phyloP scores from a whole-genome alignment of 92 coral and sea anemone species.

The Actinernus sp. region DNA sequence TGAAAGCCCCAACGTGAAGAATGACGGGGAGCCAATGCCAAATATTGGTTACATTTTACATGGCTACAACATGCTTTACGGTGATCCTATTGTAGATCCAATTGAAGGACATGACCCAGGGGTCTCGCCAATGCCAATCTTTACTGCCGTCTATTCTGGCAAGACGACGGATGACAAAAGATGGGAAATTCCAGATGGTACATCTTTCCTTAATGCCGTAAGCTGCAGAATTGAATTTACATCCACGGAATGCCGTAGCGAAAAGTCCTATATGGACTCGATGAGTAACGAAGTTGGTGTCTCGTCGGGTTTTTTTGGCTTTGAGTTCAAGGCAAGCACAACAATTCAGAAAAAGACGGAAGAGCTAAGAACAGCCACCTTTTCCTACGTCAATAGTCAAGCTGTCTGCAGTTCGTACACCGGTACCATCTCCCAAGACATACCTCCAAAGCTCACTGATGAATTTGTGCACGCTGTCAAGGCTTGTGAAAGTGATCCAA shows the following conservation, averaged over 20 bases:
- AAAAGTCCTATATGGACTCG: slow-evolving; percentile 14
- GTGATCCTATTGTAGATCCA: slow-evolving; percentile 25
- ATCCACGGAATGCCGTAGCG: slow-evolving; percentile 4
- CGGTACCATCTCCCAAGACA: slow-evolving; percentile 7
- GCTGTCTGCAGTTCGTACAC: slow-evolving; percentile 17
- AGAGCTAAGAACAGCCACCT: not conserved
- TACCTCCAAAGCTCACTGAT: slow-evolving; percentile 11
- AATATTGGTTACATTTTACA: slow-evolving; percentile 33
- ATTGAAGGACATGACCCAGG: slow-evolving; percentile 32
- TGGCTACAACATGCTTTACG: slow-evolving; percentile 35
- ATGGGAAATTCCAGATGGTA: slow-evolving; percentile 38
- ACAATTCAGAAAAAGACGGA: slow-evolving; percentile 1
- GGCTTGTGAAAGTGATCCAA: slow-evolving; percentile 6
- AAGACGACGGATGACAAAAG: slow-evolving; percentile 9
- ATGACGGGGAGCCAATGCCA: too few species aligned
- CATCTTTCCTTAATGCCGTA: slow-evolving; percentile 4
- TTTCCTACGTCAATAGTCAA: slow-evolving; percentile 8
- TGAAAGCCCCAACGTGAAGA: too few species aligned
- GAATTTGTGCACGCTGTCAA: slow-evolving; percentile 1
- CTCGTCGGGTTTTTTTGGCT: not conserved
- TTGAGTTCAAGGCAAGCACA: slow-evolving; percentile 20
- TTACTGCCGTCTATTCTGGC: slow-evolving; percentile 5
- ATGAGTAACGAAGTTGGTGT: slow-evolving; percentile 12
- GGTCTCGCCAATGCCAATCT: slow-evolving; percentile 29
- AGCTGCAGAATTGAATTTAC: slow-evolving; percentile 17